phyloP scores from a whole-genome alignment of 2,113 vertebrate genomes.

The Dasypus novemcinctus region DNA sequence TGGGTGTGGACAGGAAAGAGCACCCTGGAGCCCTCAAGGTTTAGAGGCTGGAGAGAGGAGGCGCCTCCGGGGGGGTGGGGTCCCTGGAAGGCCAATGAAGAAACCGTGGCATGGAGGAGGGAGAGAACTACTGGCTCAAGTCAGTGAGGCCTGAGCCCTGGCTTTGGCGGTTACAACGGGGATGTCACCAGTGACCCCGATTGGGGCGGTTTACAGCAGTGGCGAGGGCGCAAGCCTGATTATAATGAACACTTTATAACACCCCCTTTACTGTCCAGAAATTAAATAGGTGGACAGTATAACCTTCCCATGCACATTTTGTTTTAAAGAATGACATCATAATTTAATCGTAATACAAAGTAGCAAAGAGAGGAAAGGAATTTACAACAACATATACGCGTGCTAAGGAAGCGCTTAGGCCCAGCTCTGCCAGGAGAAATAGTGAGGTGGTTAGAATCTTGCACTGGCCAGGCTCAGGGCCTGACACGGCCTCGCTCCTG shows the following conservation, averaged over 20 bases:
- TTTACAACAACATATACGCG: neutral
- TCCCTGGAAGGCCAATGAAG: neutral
- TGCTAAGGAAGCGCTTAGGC: rapidly evolving
- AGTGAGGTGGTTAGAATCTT: too few relatives aligned
- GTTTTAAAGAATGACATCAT: too few relatives aligned
- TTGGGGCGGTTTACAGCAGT: too few relatives aligned
- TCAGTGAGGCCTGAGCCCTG: neutral
- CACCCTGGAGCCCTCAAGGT: neutral
- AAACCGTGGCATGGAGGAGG: neutral
- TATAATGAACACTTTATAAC: neutral
- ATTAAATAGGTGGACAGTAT: too few relatives aligned
- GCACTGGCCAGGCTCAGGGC: neutral
- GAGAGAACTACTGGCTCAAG: neutral
- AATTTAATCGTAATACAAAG: neutral
- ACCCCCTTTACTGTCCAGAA: too few relatives aligned
- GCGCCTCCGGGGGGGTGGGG: too few relatives aligned
- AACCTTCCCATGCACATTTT: too few relatives aligned
- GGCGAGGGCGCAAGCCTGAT: neutral
- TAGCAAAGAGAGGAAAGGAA: neutral
- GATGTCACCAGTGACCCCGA: neutral
- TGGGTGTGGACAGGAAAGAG: neutral
- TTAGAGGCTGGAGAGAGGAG: neutral
- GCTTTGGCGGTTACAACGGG: neutral
- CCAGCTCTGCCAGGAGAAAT: neutral
- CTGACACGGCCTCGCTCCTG: rapidly evolving